A percentile compares a stretch with the other conserved stretches of the same genome.
Evolutionary conservation across 2,113 vertebrate genomes (phyloP).

Genomic region (Ophiodon elongatus): DNA sequence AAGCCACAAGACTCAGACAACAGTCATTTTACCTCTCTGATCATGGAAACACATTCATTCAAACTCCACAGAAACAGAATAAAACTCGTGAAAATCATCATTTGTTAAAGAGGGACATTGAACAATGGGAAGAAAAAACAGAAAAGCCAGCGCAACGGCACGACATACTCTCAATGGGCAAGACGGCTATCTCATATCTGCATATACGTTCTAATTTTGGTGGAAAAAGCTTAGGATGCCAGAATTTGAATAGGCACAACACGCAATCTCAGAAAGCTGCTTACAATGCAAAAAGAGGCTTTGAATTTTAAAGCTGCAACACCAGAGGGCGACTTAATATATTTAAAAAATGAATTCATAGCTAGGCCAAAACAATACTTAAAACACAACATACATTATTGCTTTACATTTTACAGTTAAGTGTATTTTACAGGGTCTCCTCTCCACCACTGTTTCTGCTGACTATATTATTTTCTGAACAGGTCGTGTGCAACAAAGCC

Average conservation of each 20-base stretch:
- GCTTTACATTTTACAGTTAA: conserved; percentile 4
- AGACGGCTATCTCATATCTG: too few relatives aligned
- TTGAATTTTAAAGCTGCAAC: conserved; percentile 14
- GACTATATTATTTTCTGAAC: conserved; percentile 21
- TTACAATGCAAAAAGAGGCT: background rate
- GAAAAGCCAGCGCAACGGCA: too few relatives aligned
- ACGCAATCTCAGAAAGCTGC: background rate
- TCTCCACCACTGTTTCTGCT: conserved; percentile 4
- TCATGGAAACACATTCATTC: too few relatives aligned
- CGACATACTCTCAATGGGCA: too few relatives aligned
- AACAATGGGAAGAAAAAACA: too few relatives aligned
- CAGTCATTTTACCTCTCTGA: too few relatives aligned
- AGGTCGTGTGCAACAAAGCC: conserved; percentile 19
- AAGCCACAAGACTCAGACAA: too few relatives aligned
- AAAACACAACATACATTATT: background rate
- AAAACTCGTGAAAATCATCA: too few relatives aligned
- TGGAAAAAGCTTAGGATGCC: background rate
- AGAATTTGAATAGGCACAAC: background rate
- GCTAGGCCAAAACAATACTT: background rate
- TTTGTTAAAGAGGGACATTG: too few relatives aligned
- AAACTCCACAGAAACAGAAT: too few relatives aligned
- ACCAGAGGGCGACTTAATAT: background rate
- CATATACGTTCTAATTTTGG: too few relatives aligned
- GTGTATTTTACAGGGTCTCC: background rate
- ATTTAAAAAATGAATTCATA: conserved; percentile 6